Base-by-base conservation (phyloP, 2,797 vertebrate species). In the Helicolenus hilgendorfi region DNA sequence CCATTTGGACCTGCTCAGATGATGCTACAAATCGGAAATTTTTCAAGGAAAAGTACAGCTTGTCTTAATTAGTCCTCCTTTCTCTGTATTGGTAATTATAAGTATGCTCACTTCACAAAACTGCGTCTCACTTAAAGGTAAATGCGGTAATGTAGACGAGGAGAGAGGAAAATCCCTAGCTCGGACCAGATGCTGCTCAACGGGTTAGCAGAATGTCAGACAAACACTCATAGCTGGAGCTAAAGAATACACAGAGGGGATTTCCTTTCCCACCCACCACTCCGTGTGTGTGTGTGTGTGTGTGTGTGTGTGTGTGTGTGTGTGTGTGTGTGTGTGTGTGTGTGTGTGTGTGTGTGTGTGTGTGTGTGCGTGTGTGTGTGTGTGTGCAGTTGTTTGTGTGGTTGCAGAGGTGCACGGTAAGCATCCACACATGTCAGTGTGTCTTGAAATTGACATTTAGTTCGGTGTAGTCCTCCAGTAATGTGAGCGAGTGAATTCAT, bases 261-360 rank as follows among this genome's bases (percentile, higher is more conserved):
- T 94, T 96, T 96, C 94, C 93, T 93, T 65, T 88, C 80, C 67
- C 84, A 90, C 91, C 89, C 87, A 92, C 89, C 56, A 20, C 55
- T 81, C 0, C 62, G 56, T 35, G 14, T 62, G 33, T 63, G 45
- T 72, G 36, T 59, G 60, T 65, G 69, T 85, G 60, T 80, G 68
- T 29, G 26, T 74, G 56, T 7, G 7, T 33, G 26, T 27, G 26
- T 27, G 60, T 80, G 68, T 29, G 26, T 74, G 56, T 7, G 15
- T 84, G 84, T 91, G 74, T 89, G 69, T 89, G 88, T 87, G 83
- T n/a, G 60, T 80, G 68, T 29, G 26, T 74, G 56, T 7, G 15
- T 59, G 31, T 63, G 49, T 64, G 36, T 56, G 62, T 65, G 69
- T 85, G 60, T 80, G 68, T 29, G 26, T 74, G 56, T 8, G 8